phyloP scores from a whole-genome alignment of 2,113 vertebrate species.

The Gavia stellata region DNA sequence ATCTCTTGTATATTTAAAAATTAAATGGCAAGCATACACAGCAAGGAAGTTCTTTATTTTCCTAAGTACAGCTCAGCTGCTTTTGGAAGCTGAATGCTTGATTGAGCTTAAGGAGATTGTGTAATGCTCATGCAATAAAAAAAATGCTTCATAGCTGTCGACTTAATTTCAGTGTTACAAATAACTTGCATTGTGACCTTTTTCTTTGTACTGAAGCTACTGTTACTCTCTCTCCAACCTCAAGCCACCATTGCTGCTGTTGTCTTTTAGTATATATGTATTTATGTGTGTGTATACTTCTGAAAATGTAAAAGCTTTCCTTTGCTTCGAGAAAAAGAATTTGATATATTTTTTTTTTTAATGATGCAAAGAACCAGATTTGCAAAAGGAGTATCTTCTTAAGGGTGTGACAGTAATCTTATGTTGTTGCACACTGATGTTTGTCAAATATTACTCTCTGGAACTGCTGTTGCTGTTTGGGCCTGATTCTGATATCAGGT shows the following conservation, averaged over 20 bases:
- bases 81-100: conserved; percentile 35
- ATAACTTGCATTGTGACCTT: conserved; percentile 54
- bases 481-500: neutral
- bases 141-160: conserved; percentile 39
- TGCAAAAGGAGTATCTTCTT: neutral
- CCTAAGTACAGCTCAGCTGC: conserved; percentile 21
- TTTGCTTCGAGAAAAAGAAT: neutral
- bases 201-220: neutral
- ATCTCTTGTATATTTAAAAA: conserved; percentile 46
- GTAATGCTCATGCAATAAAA: conserved; percentile 56
- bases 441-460: neutral
- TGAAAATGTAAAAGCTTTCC: conserved; percentile 16
- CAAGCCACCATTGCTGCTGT: neutral
- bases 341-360: neutral
- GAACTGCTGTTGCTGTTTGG: neutral
- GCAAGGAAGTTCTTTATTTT: conserved; percentile 66
- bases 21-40: conserved; percentile 36
- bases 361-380: neutral
- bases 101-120: conserved; percentile 63
- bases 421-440: neutral
- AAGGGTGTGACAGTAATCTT: neutral
- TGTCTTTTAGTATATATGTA: neutral
- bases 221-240: neutral
- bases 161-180: conserved; percentile 39
- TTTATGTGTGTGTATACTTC: neutral